Conservation (phyloP, 1,140 invertebrate species). For the Zaprionus gabonicus region DNA sequence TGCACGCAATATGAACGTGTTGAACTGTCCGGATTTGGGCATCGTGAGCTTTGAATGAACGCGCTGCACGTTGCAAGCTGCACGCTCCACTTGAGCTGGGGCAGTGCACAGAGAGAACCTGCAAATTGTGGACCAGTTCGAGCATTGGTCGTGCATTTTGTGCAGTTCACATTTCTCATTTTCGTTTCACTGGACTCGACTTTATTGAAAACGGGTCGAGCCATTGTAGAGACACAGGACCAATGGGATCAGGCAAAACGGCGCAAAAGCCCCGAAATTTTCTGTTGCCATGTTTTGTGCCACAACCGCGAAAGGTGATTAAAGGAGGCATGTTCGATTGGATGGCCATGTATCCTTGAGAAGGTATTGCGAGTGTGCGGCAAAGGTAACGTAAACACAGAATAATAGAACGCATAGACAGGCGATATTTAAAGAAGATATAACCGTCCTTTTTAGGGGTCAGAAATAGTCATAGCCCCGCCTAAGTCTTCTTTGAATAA, state of each 20-base stretch:
- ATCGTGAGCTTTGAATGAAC: conserved; percentile 38
- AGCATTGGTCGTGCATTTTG: neutral
- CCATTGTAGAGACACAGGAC: conserved; percentile 31
- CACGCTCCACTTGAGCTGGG: conserved; percentile 27
- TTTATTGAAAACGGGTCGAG: conserved; percentile 58
- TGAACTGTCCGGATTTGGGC: conserved; percentile 18
- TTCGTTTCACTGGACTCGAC: conserved; percentile 50
- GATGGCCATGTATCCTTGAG: neutral
- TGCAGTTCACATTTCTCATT: conserved; percentile 17
- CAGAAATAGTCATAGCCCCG: conserved; percentile 38
- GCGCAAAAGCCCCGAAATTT: neutral
- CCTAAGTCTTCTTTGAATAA: neutral
- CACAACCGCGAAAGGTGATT: conserved; percentile 20
- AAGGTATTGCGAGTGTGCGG: neutral
- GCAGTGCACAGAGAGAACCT: conserved; percentile 7
- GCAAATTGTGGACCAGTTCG: neutral
- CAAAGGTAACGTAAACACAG: neutral
- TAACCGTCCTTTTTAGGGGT: conserved; percentile 41
- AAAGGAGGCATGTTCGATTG: conserved; percentile 1
- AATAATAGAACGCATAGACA: neutral
- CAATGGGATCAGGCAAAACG: conserved; percentile 27
- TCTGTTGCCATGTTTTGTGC: conserved; percentile 7
- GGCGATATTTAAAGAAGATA: conserved; percentile 28
- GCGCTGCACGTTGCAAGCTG: conserved; percentile 20
- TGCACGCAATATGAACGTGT: conserved; percentile 23